These are phyloP conservation scores for Sebastes wilsoni DNA, from an alignment of 2,797 vertebrate species.

Conservation along the genomic window DNA sequence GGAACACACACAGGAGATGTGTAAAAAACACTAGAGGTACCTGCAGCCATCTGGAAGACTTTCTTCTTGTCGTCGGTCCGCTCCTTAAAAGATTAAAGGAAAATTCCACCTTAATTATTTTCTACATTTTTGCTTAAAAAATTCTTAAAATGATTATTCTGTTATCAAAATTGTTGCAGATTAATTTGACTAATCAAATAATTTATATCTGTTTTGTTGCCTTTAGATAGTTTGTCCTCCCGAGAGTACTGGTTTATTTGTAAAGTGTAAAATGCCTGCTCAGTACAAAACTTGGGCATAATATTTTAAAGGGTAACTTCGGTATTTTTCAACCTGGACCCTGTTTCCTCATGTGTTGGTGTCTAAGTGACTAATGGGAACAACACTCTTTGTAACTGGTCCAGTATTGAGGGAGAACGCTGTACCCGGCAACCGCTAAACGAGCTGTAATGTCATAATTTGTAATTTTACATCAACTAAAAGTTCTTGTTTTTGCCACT, in stretches of 20 bases:
- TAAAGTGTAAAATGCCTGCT: not conserved
- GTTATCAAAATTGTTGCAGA: not conserved
- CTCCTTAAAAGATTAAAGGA: slow-evolving; percentile 78
- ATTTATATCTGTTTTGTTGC: not conserved
- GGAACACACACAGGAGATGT: not conserved
- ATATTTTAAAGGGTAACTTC: too few species aligned
- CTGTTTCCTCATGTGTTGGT: too few species aligned
- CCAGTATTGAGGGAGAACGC: too few species aligned
- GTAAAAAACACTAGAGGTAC: slow-evolving; percentile 64
- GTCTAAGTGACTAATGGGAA: too few species aligned
- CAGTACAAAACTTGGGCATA: too few species aligned
- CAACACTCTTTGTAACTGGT: too few species aligned
- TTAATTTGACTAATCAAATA: not conserved
- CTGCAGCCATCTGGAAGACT: slow-evolving; percentile 91
- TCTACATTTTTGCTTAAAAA: not conserved
- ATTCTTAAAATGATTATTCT: not conserved
- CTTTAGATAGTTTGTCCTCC: not conserved
- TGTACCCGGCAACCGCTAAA: too few species aligned
- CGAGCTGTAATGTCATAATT: too few species aligned
- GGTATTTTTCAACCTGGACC: too few species aligned
- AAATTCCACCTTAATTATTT: not conserved
- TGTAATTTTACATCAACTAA: too few species aligned
- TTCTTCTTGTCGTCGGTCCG: slow-evolving; percentile 97
- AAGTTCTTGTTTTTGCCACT: too few species aligned
- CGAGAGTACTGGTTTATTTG: not conserved